Evolutionary conservation across 2,113 vertebrate genomes (phyloP), one percentile per base, ranked within the genome.

Genomic region (Trogon melanurus): DNA sequence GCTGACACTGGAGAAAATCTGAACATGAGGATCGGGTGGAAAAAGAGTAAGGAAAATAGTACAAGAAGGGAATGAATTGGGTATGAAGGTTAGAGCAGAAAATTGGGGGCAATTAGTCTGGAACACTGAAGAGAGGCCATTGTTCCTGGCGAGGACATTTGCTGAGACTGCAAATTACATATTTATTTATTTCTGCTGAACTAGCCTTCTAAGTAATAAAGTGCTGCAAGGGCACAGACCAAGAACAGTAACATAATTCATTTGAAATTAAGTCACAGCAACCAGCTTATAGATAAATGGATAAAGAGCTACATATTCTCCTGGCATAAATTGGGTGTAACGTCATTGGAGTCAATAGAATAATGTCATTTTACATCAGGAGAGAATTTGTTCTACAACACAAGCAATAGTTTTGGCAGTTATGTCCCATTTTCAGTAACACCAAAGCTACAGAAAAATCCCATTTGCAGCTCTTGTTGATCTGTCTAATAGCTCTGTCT

Each of bases 181-280:
- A 96, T 97, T 96, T 96, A 97, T 97, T 96, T 96, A 97, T 96
- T 96, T 96, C 92, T 97, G 95, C 95, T 97, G 95, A 96, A 93
- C 92, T 91, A 96, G 91, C 85, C 90, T 95, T 96, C 88, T 92
- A 94, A 92, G 85, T 91, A 96, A 96, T 95, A 94, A 96, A 97
- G 90, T 85, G 94, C 88, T 94, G 57, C 96, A 96, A 96, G 90
- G 90, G 83, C 88, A 93, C 57, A 84, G 90, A 95, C 90, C 85
- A 96, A 95, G 82, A 97, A 95, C 85, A 91, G 90, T 88, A 96
- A 96, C 93, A 94, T 94, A 95, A 97, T 89, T 96, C 88, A 96
- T 94, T 5, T 81, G 88, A 96, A 96, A 97, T 96, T 96, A 96
- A 97, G 95, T 93, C 85, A 93, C 75, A 96, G 88, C 72, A 93